Conservation (phyloP, 1,140 invertebrate genomes). For the Galleria mellonella region DNA sequence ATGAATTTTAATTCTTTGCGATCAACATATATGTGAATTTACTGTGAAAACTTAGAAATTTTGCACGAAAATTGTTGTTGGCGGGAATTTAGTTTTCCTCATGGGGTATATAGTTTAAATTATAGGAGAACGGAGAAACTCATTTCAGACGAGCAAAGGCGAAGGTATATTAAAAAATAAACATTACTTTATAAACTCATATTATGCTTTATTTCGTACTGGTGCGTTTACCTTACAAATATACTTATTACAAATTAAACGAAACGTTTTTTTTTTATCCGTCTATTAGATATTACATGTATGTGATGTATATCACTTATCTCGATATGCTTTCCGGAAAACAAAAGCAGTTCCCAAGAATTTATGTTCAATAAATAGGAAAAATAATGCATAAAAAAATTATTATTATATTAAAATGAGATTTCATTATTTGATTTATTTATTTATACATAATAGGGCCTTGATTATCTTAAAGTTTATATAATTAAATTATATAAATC, state of each 20-base stretch:
- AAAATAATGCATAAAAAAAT: slow-evolving; percentile 23
- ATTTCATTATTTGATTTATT: slow-evolving; percentile 5
- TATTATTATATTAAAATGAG: slow-evolving; percentile 3
- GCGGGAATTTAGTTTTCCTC: too few species aligned
- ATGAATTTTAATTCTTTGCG: too few species aligned
- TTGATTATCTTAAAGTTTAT: not conserved
- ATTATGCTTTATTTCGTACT: slow-evolving; percentile 70
- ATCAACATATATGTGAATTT: too few species aligned
- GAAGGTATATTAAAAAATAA: slow-evolving; percentile 6
- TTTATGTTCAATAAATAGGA: slow-evolving; percentile 34
- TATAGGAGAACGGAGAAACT: too few species aligned
- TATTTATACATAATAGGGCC: not conserved
- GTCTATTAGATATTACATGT: slow-evolving; percentile 41
- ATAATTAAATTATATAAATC: not conserved
- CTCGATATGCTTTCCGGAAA: slow-evolving; percentile 52
- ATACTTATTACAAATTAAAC: slow-evolving; percentile 67
- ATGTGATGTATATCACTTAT: slow-evolving; percentile 52
- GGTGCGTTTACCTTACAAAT: slow-evolving; percentile 68
- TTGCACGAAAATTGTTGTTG: too few species aligned
- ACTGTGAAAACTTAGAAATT: too few species aligned
- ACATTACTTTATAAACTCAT: slow-evolving; percentile 55
- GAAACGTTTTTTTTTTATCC: slow-evolving; percentile 31
- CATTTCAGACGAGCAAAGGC: too few species aligned
- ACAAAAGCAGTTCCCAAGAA: slow-evolving; percentile 39
- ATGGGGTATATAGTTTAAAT: too few species aligned